Percentiles rank a stretch among this genome's conserved stretches.
These are phyloP conservation scores for Cydia amplana DNA, from an alignment of 1,140 invertebrate species.

Conservation along the genomic window DNA sequence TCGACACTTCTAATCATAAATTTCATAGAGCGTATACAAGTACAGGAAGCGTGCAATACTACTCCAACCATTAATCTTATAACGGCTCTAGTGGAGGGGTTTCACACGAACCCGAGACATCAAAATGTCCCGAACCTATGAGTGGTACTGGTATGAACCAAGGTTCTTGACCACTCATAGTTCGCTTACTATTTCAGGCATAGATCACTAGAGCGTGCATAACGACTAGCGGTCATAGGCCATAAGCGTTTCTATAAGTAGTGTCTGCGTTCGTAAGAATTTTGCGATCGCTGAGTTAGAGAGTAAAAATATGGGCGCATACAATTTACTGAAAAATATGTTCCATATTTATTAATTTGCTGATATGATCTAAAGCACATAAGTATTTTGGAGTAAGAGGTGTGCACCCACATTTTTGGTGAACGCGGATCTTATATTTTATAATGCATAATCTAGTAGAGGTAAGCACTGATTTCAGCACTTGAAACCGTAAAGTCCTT, in stretches of 20 bases:
- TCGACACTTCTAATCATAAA: slow-evolving; percentile 27
- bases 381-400: too few relatives aligned
- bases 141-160: too few relatives aligned
- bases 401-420: too few relatives aligned
- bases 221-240: not conserved
- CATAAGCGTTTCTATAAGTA: too few relatives aligned
- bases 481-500: slow-evolving; percentile 1
- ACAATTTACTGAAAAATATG: too few relatives aligned
- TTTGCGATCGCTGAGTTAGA: too few relatives aligned
- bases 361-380: too few relatives aligned
- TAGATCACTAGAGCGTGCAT: not conserved
- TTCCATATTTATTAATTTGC: too few relatives aligned
- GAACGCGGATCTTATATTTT: not conserved
- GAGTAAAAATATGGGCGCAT: too few relatives aligned
- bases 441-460: not conserved
- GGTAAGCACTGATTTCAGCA: not conserved
- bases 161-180: slow-evolving; percentile 16
- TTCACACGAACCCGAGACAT: not conserved
- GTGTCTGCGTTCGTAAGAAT: too few relatives aligned
- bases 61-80: not conserved
- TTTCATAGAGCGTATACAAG: slow-evolving; percentile 25
- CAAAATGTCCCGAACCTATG: too few relatives aligned
- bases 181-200: slow-evolving; percentile 9
- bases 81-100: not conserved
- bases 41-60: slow-evolving; percentile 27